Conservation (phyloP, 2,888 invertebrate species). For the Conchocele bisecta region DNA sequence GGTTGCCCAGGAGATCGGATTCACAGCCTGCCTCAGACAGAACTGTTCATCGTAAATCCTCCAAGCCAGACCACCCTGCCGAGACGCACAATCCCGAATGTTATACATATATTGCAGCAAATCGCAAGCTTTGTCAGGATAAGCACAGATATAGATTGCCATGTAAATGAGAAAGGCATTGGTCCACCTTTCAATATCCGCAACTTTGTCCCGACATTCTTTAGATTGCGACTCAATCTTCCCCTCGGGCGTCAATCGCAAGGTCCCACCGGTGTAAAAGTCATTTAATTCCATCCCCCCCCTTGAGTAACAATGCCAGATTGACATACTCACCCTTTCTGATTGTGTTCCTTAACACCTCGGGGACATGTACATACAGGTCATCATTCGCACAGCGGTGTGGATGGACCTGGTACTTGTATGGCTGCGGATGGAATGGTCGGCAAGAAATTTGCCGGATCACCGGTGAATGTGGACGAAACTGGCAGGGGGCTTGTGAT, state of each 20-base stretch:
- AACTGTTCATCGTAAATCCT: conserved; percentile 34
- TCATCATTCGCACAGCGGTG: conserved; percentile 18
- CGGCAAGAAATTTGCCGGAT: no score
- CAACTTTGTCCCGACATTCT: conserved; percentile 13
- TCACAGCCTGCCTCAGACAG: conserved; percentile 14
- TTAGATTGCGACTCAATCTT: conserved; percentile 11
- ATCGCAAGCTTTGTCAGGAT: conserved; percentile 9
- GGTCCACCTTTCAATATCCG: conserved; percentile 27
- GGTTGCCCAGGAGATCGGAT: background rate
- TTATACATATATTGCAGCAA: conserved; percentile 25
- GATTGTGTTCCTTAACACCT: conserved; percentile 3
- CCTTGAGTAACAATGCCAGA: conserved; percentile 27
- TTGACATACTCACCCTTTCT: conserved; percentile 23
- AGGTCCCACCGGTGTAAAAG: conserved; percentile 1
- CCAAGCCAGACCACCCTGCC: conserved; percentile 10
- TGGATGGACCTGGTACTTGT: no score
- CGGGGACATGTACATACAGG: conserved; percentile 13
- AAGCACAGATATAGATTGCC: background rate
- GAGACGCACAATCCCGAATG: conserved; percentile 15
- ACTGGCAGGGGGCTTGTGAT: no score
- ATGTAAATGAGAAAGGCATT: conserved; percentile 35
- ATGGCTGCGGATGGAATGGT: no score
- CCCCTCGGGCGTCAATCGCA: background rate
- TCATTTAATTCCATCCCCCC: conserved; percentile 14
- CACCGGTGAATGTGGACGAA: no score